phyloP scores from a whole-genome alignment of 2,888 invertebrate species.

The Hyles lineata region DNA sequence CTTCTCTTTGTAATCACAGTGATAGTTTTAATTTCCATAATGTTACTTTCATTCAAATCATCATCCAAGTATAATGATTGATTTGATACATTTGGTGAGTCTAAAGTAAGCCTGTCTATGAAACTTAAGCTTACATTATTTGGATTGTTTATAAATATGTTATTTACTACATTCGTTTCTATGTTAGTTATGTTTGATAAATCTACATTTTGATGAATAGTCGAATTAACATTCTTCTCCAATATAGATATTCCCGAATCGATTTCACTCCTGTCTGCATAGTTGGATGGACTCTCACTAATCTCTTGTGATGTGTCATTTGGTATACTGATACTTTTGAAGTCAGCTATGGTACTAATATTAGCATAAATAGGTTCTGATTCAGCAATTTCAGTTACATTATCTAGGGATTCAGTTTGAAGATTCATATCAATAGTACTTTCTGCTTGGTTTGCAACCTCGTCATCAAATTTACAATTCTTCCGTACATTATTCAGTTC shows the following conservation, averaged over 20 bases:
- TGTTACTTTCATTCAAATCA: slow-evolving; percentile 82
- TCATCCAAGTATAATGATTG: slow-evolving; percentile 77
- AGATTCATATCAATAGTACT: background rate
- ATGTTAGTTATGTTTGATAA: slow-evolving; percentile 59
- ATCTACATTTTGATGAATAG: slow-evolving; percentile 34
- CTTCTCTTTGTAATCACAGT: slow-evolving; percentile 79
- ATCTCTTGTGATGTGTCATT: slow-evolving; percentile 1
- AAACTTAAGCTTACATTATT: slow-evolving; percentile 76
- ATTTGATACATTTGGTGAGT: slow-evolving; percentile 71
- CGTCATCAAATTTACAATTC: slow-evolving; percentile 53
- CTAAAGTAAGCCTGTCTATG: slow-evolving; percentile 74
- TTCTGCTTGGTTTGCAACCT: background rate
- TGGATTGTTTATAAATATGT: slow-evolving; percentile 69
- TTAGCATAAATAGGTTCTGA: slow-evolving; percentile 32
- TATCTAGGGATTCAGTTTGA: slow-evolving; percentile 1
- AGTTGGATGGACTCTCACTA: background rate
- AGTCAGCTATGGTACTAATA: background rate
- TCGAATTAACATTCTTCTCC: slow-evolving; percentile 44
- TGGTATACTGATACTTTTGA: slow-evolving; percentile 27
- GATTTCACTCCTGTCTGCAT: slow-evolving; percentile 41
- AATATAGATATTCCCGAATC: slow-evolving; percentile 67
- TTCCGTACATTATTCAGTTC: slow-evolving; percentile 77
- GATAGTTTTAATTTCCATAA: slow-evolving; percentile 83
- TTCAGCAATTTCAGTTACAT: background rate
- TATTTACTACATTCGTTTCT: slow-evolving; percentile 68